phyloP scores from a whole-genome alignment of 2,113 vertebrate genomes.

The Oreochromis tanganicae region DNA sequence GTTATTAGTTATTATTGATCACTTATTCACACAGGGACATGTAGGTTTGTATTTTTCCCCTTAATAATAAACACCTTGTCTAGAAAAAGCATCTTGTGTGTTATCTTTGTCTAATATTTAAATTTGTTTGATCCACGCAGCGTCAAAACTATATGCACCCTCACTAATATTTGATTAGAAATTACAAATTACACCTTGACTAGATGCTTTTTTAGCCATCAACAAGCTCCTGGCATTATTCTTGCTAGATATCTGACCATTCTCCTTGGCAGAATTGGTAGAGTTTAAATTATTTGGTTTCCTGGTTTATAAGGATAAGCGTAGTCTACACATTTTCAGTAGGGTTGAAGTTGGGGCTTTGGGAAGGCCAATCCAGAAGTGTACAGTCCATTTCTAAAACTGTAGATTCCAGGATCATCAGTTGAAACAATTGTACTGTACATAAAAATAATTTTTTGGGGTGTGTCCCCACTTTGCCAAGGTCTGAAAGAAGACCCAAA shows the following conservation, averaged over 20 bases:
- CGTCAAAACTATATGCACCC: background rate
- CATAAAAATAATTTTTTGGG: background rate
- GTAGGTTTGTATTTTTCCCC: background rate
- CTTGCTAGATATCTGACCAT: background rate
- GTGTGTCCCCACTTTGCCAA: background rate
- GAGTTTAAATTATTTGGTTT: background rate
- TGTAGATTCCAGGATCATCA: background rate
- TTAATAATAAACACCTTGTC: background rate
- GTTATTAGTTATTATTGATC: no score
- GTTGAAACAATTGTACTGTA: background rate
- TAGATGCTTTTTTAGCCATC: background rate
- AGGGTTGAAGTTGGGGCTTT: background rate
- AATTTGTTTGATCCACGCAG: background rate
- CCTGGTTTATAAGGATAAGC: background rate
- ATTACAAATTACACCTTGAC: background rate
- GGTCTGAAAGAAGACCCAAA: background rate
- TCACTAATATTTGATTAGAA: background rate
- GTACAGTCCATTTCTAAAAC: background rate
- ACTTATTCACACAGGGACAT: background rate
- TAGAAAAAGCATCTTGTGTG: fast-evolving
- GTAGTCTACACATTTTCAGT: background rate
- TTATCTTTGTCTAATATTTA: background rate
- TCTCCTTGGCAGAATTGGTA: background rate
- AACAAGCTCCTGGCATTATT: background rate
- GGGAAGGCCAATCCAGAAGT: background rate